Evolutionary conservation across 92 coral and sea anemone species (phyloP), one percentile per base, ranked within the genome.

Genomic region (Palythoa heliodiscus): DNA sequence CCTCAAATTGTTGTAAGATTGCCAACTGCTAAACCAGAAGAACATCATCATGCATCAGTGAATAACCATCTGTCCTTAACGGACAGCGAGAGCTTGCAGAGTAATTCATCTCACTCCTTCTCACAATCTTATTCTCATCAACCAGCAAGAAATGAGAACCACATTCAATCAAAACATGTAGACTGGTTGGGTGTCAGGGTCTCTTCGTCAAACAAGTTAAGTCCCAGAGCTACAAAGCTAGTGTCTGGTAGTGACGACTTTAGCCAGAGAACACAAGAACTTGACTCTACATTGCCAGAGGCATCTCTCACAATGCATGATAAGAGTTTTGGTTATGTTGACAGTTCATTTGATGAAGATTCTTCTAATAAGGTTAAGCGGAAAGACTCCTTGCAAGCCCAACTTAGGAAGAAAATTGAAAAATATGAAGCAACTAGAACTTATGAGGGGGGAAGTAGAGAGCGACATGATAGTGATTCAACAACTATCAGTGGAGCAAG

Each of bases 401-500:
- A 92, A 25, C 82, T 94, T 52, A 84, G 98, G 48, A 89, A 67
- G 50, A 92, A 91, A 78, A 83, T 94, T 63, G 66, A 91, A 76
- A 89, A 87, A 19, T 77, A 71, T 82, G 98, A 94, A 77, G 85
- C 73, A 83, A 29, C 52, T 3, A 85, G 86, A 71, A 81, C 86
- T 52, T 82, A 19, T 48, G 74, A 71, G 43, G 60, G 52, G 17
- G 19, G 78, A 43, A 82, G 73, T 15, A 86, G 91, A 74, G 87
- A 88, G 12, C 88, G 93, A 20, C 77, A 83, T 73, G 98, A 94
- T 73, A 94, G 98, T 53, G 98, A 94, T 70, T 92, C 98, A 5
- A 92, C 98, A 1, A 94, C 98, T 50, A 78, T 94, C 70, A 94
- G 98, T 82, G 98, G 92, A 38, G 90, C 85, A 55, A 94, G 98